phyloP scores from a whole-genome alignment of 2,113 vertebrate species.

The Laterallus jamaicensis region DNA sequence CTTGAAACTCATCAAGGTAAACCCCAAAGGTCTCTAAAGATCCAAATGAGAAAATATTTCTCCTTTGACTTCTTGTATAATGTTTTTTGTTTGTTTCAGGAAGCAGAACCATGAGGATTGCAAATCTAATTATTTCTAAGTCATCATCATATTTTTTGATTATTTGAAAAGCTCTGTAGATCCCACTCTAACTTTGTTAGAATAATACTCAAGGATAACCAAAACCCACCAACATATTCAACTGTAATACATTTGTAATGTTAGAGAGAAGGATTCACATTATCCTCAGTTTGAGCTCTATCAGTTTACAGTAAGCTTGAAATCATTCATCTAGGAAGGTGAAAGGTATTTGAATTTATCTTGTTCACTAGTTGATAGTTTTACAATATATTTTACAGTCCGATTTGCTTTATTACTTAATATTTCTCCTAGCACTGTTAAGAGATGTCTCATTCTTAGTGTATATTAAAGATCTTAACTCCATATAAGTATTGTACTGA shows the following conservation, averaged over 20 bases:
- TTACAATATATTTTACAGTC: background rate
- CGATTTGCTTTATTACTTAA: constrained; percentile 26
- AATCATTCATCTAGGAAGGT: background rate
- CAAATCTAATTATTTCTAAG: background rate
- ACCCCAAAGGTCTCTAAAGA: background rate
- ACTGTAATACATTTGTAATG: background rate
- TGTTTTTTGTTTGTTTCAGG: background rate
- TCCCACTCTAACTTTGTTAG: background rate
- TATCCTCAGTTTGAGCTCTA: background rate
- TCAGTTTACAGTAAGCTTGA: background rate
- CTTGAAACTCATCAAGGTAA: constrained; percentile 6
- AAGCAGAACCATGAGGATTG: background rate
- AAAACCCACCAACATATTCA: background rate
- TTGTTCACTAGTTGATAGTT: background rate
- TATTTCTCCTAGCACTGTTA: background rate
- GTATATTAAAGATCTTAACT: background rate
- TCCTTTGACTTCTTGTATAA: background rate
- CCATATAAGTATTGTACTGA: background rate
- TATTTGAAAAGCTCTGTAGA: background rate
- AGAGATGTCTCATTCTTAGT: background rate
- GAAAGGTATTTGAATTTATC: constrained; percentile 9
- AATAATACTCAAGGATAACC: background rate
- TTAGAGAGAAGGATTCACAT: background rate
- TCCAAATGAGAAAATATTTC: background rate
- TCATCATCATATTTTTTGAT: background rate